Evolutionary conservation across 1,140 invertebrate species (phyloP), one percentile per base, ranked within the genome.

Genomic region (Hyposmocoma kahamanoa): DNA sequence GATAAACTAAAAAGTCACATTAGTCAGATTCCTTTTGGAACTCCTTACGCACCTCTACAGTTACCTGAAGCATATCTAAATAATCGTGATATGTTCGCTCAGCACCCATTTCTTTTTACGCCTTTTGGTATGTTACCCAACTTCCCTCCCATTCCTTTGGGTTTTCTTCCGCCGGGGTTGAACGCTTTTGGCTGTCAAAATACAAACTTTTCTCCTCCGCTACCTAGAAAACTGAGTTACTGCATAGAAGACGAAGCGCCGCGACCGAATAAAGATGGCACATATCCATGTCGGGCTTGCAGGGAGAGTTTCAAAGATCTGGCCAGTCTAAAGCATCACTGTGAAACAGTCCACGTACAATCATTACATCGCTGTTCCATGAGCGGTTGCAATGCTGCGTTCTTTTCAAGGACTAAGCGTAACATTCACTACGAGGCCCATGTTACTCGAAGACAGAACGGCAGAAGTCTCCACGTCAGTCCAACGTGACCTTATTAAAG

Each of bases 301-400:
- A 84, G 88, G 57, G 88, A 89, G 47, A 74, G 84, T 42, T 90
- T 92, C 65, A 84, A 86, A 32, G 90, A 91, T 59, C 81, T 89
- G 15, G 62, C 84, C 1, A 86, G 87, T 13, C 78, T 93, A 42
- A 92, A 92, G 65, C 87, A 91, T 54, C 93, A 94, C 62, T 85
- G 82, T 69, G 82, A 85, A 62, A 86, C 90, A 88, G 77, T 88
- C 26, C 93, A 95, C 67, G 66, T 87, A 26, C 76, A 88, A 15
- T 88, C 91, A 47, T 84, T 93, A 80, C 91, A 90, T 62, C 82
- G 89, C 45, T 93, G 92, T 78, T 90, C 90, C 21, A 84, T 92
- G 4, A 86, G 84, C 42, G 91, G 91, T 10, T 94, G 93, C 75
- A 88, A 87, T 18, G 90, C 92, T 66, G 89, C 91, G n/a, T 94